Evolutionary conservation across 35 echinoderm and acorn worm genomes (phyloP).

Genomic region (Holothuria glaberrima): DNA sequence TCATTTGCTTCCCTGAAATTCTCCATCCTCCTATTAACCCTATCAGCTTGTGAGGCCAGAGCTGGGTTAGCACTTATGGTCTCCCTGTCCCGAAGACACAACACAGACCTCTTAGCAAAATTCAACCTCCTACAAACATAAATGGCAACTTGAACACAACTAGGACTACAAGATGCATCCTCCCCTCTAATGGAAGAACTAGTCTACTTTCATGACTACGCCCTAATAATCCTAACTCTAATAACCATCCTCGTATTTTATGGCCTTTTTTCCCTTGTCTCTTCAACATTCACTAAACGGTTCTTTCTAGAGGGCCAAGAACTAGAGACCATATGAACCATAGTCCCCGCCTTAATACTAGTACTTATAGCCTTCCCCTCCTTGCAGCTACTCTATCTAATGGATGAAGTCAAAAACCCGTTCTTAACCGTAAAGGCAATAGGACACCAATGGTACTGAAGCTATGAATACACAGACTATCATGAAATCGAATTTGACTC

Average conservation of each 20-base stretch:
- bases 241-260: slow-evolving; percentile 77
- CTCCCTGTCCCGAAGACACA: slow-evolving; percentile 65
- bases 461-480: slow-evolving; percentile 79
- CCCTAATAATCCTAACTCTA: slow-evolving; percentile 61
- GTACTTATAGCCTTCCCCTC: slow-evolving; percentile 78
- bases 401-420: slow-evolving; percentile 77
- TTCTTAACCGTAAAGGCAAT: slow-evolving; percentile 79
- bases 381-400: slow-evolving; percentile 72
- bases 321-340: slow-evolving; percentile 72
- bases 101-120: slow-evolving; percentile 27
- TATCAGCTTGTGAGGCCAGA: slow-evolving; percentile 72
- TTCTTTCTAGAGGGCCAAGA: slow-evolving; percentile 70
- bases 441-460: slow-evolving; percentile 93
- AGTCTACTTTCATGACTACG: slow-evolving; percentile 76
- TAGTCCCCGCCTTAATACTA: slow-evolving; percentile 63
- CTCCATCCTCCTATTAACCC: slow-evolving; percentile 32
- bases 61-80: slow-evolving; percentile 69
- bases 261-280: slow-evolving; percentile 36
- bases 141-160: slow-evolving; percentile 81
- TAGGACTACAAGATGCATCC: slow-evolving; percentile 80
- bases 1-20: background rate
- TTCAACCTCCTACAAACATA: slow-evolving; percentile 67
- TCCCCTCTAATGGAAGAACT: slow-evolving; percentile 74
- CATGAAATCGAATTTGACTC: slow-evolving; percentile 74
- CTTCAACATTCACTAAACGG: slow-evolving; percentile 42